phyloP scores from a whole-genome alignment of 2,888 invertebrate genomes.

The Argynnis bischoffii region DNA sequence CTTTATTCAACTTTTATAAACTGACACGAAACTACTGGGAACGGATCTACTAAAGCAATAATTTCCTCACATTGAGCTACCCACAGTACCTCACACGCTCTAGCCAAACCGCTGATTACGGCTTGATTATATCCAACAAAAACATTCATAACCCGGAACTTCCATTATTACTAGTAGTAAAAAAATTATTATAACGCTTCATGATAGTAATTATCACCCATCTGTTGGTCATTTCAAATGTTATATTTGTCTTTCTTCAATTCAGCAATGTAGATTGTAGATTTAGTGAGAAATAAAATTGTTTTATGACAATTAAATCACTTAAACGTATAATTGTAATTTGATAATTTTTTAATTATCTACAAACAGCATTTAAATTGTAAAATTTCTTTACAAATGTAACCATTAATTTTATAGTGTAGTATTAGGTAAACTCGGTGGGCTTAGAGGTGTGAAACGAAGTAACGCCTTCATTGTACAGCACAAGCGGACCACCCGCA shows the following conservation, averaged over 20 bases:
- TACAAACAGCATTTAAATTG: neutral
- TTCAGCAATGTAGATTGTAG: constrained; percentile 28
- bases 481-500: constrained; percentile 72
- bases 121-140: constrained; percentile 79
- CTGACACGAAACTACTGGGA: constrained; percentile 59
- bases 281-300: constrained; percentile 8
- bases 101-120: constrained; percentile 74
- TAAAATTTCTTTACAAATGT: neutral
- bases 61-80: constrained; percentile 62
- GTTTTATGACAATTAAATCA: neutral
- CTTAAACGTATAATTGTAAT: neutral
- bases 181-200: constrained; percentile 79
- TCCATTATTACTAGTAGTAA: constrained; percentile 72
- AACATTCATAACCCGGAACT: constrained; percentile 79
- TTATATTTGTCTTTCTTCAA: constrained; percentile 55
- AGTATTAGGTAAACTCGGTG: constrained; percentile 2
- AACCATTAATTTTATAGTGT: neutral
- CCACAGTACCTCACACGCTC: constrained; percentile 74
- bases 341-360: neutral
- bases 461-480: constrained; percentile 63
- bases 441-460: constrained; percentile 62
- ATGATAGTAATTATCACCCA: constrained; percentile 81
- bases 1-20: constrained; percentile 68
- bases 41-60: constrained; percentile 68
- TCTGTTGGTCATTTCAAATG: constrained; percentile 75